phyloP scores from a whole-genome alignment of 2,888 invertebrate genomes.

The Ecliptopera silaceata region DNA sequence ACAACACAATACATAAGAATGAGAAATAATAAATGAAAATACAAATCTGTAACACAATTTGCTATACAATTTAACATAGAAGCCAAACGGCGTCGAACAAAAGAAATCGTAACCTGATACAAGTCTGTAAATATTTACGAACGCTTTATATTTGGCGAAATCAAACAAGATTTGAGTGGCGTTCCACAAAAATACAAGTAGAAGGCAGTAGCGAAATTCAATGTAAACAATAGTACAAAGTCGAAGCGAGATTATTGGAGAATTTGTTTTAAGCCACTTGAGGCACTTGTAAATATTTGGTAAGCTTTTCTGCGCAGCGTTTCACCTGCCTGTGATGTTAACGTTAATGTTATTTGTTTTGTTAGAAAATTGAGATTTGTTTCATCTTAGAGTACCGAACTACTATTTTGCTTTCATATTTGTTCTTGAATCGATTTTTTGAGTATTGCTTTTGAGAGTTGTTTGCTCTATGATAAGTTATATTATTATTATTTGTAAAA shows the following conservation, averaged over 20 bases:
- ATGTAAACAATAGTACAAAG: slow-evolving; percentile 74
- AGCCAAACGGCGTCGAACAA: slow-evolving; percentile 52
- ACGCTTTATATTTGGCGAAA: slow-evolving; percentile 77
- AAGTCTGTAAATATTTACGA: slow-evolving; percentile 73
- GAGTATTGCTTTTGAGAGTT: no score
- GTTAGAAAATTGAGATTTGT: slow-evolving; percentile 42
- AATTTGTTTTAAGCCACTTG: slow-evolving; percentile 82
- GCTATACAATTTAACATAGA: slow-evolving; percentile 37
- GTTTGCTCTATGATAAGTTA: no score
- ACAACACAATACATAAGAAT: background rate
- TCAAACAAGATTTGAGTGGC: slow-evolving; percentile 78
- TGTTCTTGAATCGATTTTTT: background rate
- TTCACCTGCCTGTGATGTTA: slow-evolving; percentile 30
- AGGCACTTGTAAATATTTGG: slow-evolving; percentile 79
- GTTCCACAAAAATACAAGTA: slow-evolving; percentile 71
- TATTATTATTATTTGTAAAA: no score
- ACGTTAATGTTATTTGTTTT: slow-evolving; percentile 64
- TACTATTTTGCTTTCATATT: slow-evolving; percentile 18
- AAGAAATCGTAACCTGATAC: slow-evolving; percentile 74
- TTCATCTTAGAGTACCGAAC: slow-evolving; percentile 15
- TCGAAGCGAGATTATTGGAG: slow-evolving; percentile 75
- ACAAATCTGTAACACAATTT: slow-evolving; percentile 27
- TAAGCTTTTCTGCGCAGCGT: slow-evolving; percentile 61
- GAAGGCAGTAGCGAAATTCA: slow-evolving; percentile 68
- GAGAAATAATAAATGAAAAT: slow-evolving; percentile 2